A percentile compares a stretch with the other conserved stretches of the same genome.
These are phyloP conservation scores for Ditula angustiorana DNA, from an alignment of 2,888 invertebrate species.

Conservation along the genomic window DNA sequence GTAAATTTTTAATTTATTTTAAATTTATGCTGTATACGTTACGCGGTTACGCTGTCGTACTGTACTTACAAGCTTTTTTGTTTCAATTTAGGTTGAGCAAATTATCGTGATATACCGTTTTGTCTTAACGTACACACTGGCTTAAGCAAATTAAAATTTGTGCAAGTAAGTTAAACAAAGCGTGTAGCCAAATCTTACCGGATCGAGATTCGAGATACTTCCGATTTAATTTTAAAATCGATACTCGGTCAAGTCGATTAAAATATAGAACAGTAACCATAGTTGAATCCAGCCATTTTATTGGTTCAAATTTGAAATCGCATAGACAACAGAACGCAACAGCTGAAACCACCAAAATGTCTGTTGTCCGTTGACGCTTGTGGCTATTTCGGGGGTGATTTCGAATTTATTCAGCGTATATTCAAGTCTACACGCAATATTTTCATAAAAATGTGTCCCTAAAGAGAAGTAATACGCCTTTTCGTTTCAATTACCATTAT, in stretches of 20 bases:
- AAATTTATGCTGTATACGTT: too few species aligned
- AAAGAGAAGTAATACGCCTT: conserved; percentile 50
- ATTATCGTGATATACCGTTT: too few species aligned
- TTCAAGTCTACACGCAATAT: conserved; percentile 62
- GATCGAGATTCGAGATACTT: not conserved
- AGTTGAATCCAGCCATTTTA: conserved; percentile 43
- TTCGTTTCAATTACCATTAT: conserved; percentile 60
- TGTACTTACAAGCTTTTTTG: too few species aligned
- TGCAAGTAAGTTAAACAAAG: too few species aligned
- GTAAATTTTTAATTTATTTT: too few species aligned
- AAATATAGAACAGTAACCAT: conserved; percentile 27
- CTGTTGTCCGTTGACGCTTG: conserved; percentile 80
- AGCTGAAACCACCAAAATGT: conserved; percentile 79
- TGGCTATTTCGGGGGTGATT: conserved; percentile 72
- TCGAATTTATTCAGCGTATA: conserved; percentile 55
- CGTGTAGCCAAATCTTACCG: too few species aligned
- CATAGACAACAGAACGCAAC: conserved; percentile 76
- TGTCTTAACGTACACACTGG: too few species aligned
- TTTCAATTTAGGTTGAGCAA: too few species aligned
- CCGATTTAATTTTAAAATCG: not conserved
- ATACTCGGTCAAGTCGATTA: not conserved
- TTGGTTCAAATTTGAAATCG: conserved; percentile 74
- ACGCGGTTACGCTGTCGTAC: too few species aligned
- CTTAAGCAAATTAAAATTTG: too few species aligned
- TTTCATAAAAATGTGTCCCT: conserved; percentile 64